phyloP scores from a whole-genome alignment of 1,140 invertebrate species.

The Acromyrmex heyeri region DNA sequence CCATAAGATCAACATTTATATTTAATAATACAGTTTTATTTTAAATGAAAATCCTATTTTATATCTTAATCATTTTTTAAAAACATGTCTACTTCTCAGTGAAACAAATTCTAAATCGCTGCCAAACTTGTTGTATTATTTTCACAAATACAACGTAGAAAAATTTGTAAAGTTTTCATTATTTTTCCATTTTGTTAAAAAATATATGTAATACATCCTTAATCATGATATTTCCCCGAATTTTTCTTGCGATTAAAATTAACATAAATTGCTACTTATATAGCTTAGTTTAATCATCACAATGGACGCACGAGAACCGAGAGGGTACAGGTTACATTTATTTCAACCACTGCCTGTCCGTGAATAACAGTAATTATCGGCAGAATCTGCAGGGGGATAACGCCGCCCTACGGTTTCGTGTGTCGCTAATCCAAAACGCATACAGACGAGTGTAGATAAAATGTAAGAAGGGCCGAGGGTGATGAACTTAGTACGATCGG shows the following conservation, averaged over 20 bases:
- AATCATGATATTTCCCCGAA: background rate
- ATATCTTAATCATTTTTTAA: no score
- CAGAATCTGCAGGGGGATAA: slow-evolving; percentile 61
- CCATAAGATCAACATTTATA: no score
- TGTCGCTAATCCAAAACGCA: slow-evolving; percentile 78
- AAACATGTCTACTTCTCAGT: no score
- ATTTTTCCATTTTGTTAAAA: no score
- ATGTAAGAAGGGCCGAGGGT: slow-evolving; percentile 53
- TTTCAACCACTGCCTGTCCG: slow-evolving; percentile 66
- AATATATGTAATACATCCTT: no score
- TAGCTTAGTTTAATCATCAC: slow-evolving; percentile 64
- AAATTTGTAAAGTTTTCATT: no score
- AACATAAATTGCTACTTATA: slow-evolving; percentile 7
- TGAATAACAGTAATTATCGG: slow-evolving; percentile 80
- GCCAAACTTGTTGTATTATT: no score
- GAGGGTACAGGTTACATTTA: slow-evolving; percentile 74
- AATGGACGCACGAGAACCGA: slow-evolving; percentile 70
- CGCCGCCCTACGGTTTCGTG: slow-evolving; percentile 59
- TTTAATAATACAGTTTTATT: no score
- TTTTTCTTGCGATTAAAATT: slow-evolving; percentile 18
- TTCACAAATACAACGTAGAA: no score
- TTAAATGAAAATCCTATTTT: no score
- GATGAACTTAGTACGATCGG: slow-evolving; percentile 49
- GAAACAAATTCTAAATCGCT: no score
- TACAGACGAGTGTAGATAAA: slow-evolving; percentile 71